Evolutionary conservation across 1,140 invertebrate species (phyloP), one percentile per base, ranked within the genome.

Genomic region (Diploscapter pachys): DNA sequence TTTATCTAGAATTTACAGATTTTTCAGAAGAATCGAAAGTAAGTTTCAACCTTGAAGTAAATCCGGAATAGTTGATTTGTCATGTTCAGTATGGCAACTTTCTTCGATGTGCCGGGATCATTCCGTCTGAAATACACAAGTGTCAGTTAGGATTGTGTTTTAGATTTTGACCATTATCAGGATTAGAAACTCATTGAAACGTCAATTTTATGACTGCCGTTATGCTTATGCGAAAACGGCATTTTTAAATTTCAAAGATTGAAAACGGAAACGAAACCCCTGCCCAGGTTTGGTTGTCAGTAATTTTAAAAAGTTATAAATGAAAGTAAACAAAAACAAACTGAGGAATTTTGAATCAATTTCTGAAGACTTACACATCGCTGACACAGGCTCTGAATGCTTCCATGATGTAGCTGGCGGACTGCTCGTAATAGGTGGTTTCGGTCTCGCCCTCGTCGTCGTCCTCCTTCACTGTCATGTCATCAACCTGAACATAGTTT

Each of bases 1-100:
- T 98, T 98, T 56, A 89, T 88, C 86, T 88, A 62, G 71, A 79
- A 73, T 54, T 57, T 3, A 64, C 48, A 65, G 3, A 54, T 66
- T n/a, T 11, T 11, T n/a, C 13, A 48, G 9, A 5, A 50, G 53
- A 59, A 76, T 76, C 13, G 73, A 3, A 78, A 78, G 55, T 9
- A 9, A 9, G n/a, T 65, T 48, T 31, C 49, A 75, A 97, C 96
- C 78, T 92, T 90, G 84, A 98, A 98, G 86, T 98, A 99, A 3
- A 99, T 93, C 89, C 98, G 98, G 73, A 98, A 92, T 6, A 99
- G 88, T 86, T 99, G 95, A 88, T 98, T 98, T 0, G 97, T 93
- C 61, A 99, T 87, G 80, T 92, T 91, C 80, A 99, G 87, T 93
- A 98, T 97, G 75, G 95, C 95, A 89, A 94, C 91, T 83, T 93